Evolutionary conservation across 2,888 invertebrate genomes (phyloP).

Genomic region (Polietes domitor): DNA sequence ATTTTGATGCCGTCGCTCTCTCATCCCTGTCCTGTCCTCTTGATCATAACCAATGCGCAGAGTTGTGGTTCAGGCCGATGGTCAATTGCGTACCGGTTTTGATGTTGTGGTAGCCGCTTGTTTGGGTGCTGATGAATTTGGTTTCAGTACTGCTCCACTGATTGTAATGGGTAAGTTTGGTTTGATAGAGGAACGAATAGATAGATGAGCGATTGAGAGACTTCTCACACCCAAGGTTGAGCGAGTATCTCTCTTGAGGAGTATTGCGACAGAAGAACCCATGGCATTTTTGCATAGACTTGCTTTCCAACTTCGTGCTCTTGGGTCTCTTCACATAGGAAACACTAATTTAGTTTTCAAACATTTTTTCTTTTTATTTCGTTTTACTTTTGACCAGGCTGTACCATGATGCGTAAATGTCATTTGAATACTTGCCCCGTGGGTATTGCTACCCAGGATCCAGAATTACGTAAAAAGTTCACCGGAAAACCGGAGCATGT

Average conservation of each 20-base stretch:
- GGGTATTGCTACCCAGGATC: conserved; percentile 99
- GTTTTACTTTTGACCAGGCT: conserved; percentile 82
- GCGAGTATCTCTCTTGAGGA: too few species aligned
- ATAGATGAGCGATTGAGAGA: too few species aligned
- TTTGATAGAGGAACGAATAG: too few species aligned
- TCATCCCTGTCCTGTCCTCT: neutral
- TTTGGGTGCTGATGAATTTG: conserved; percentile 98
- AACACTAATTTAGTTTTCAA: too few species aligned
- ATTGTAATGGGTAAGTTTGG: conserved; percentile 90
- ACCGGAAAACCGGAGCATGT: conserved; percentile 98
- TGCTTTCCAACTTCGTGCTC: too few species aligned
- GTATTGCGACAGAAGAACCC: too few species aligned
- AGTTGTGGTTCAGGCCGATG: conserved; percentile 97
- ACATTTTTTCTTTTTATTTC: neutral
- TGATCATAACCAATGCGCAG: conserved; percentile 80
- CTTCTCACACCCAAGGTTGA: too few species aligned
- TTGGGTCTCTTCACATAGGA: too few species aligned
- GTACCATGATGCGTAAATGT: conserved; percentile 99
- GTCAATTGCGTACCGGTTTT: conserved; percentile 96
- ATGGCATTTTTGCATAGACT: too few species aligned
- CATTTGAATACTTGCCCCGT: conserved; percentile 99
- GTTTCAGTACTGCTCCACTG: conserved; percentile 98
- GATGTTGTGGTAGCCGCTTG: conserved; percentile 98
- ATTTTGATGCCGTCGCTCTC: conserved; percentile 32
- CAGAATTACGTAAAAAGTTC: conserved; percentile 96